A percentile compares a stretch with the other conserved stretches of the same genome.
Evolutionary conservation across 2,113 vertebrate species (phyloP).

Genomic region (Irena cyanogastra): DNA sequence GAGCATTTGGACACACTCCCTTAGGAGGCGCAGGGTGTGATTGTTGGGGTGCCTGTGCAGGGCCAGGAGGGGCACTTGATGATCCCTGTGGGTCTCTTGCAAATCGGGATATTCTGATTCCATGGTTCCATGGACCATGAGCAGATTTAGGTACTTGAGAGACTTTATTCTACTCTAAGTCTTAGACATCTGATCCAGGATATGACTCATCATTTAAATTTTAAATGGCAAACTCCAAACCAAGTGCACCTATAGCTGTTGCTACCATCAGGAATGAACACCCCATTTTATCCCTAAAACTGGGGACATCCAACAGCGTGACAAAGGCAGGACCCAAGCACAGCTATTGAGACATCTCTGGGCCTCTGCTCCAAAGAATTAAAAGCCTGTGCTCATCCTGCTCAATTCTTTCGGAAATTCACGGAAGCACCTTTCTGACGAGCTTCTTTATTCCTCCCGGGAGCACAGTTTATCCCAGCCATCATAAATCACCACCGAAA

Average conservation of each 20-base stretch:
- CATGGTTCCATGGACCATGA: neutral
- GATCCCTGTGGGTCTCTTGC: neutral
- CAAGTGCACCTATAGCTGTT: fast-evolving
- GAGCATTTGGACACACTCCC: neutral
- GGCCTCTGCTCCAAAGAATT: neutral
- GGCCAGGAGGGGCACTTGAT: neutral
- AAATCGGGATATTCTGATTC: no score
- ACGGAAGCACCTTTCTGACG: neutral
- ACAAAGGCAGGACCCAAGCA: neutral
- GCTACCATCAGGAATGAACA: neutral
- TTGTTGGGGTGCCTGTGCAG: neutral
- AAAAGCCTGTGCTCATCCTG: neutral
- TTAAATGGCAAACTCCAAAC: neutral
- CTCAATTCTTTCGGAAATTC: neutral
- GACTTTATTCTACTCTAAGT: neutral
- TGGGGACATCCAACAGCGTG: fast-evolving
- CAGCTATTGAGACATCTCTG: neutral
- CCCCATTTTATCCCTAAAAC: fast-evolving
- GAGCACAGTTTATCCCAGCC: neutral
- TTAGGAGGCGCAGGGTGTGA: neutral
- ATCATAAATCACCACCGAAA: neutral
- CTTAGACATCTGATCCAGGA: neutral
- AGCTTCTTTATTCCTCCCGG: neutral
- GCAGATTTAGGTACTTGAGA: neutral
- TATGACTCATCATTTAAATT: fast-evolving